Percentiles rank a stretch among this genome's conserved stretches.
phyloP scores from a whole-genome alignment of 64 coral and sea anemone genomes.

The Trachythela sp. region DNA sequence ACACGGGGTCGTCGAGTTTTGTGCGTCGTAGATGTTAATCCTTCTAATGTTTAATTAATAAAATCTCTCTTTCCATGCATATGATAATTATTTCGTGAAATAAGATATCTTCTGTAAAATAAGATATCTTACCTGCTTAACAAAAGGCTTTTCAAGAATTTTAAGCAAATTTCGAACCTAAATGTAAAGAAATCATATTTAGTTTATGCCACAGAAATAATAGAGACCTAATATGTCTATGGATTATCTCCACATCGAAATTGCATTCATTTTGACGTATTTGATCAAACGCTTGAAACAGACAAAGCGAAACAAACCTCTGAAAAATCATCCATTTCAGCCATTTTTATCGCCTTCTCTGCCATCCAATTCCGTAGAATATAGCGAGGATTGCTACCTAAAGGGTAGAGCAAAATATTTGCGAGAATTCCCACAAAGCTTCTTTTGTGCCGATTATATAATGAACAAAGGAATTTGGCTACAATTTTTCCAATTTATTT shows the following conservation, averaged over 20 bases:
- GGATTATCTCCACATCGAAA: not conserved
- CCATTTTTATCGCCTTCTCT: slow-evolving; percentile 62
- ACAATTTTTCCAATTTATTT: too few species aligned
- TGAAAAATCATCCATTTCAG: slow-evolving; percentile 63
- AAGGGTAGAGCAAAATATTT: not conserved
- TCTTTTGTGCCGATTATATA: too few species aligned
- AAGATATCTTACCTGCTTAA: slow-evolving; percentile 45
- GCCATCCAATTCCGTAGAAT: slow-evolving; percentile 95
- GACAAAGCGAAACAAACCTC: slow-evolving; percentile 44
- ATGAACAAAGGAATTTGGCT: too few species aligned
- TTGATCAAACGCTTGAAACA: not conserved
- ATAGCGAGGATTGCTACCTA: slow-evolving; percentile 75
- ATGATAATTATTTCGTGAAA: too few species aligned
- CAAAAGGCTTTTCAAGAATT: slow-evolving; percentile 57
- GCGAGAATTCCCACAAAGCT: not conserved
- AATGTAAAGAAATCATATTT: not conserved
- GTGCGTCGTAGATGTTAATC: too few species aligned
- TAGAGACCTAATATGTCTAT: too few species aligned
- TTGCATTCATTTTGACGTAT: not conserved
- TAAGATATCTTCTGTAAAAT: not conserved
- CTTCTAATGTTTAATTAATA: too few species aligned
- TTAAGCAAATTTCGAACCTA: slow-evolving; percentile 62
- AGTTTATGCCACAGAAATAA: not conserved
- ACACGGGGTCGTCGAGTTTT: too few species aligned
- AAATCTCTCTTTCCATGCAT: too few species aligned